Conservation (phyloP, 2,888 invertebrate species). For the Diloba caeruleocephala region DNA sequence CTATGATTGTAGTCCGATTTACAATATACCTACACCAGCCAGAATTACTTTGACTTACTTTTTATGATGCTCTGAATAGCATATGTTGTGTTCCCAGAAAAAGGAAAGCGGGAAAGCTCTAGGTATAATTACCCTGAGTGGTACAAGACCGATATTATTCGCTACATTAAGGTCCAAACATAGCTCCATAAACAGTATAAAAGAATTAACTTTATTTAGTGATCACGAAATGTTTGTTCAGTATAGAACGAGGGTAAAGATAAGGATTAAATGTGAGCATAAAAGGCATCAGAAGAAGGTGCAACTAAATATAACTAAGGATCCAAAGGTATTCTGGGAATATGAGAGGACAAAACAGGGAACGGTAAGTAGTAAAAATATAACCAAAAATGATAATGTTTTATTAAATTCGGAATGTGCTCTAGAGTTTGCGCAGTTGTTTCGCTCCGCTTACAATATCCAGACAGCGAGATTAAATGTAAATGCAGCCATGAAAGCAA, state of each 20-base stretch:
- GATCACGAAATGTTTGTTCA: no score
- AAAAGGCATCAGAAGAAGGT: neutral
- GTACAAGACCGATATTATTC: no score
- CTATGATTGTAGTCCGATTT: no score
- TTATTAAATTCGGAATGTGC: neutral
- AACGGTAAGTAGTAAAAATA: neutral
- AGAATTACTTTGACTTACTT: no score
- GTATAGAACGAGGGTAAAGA: constrained; percentile 2
- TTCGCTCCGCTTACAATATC: neutral
- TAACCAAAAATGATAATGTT: neutral
- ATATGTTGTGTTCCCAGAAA: no score
- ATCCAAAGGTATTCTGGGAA: constrained; percentile 5
- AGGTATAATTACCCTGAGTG: no score
- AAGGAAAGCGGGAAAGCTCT: no score
- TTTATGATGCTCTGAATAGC: no score
- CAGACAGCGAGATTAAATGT: neutral
- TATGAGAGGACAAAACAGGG: constrained; percentile 3
- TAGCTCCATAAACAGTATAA: no score
- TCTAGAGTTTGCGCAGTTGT: neutral
- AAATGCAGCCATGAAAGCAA: neutral
- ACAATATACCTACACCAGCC: no score
- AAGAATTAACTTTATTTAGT: no score
- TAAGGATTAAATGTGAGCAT: neutral
- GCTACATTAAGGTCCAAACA: no score
- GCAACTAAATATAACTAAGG: neutral